These are phyloP conservation scores for Apocheima hispidaria DNA, from an alignment of 2,888 invertebrate species.

Conservation along the genomic window DNA sequence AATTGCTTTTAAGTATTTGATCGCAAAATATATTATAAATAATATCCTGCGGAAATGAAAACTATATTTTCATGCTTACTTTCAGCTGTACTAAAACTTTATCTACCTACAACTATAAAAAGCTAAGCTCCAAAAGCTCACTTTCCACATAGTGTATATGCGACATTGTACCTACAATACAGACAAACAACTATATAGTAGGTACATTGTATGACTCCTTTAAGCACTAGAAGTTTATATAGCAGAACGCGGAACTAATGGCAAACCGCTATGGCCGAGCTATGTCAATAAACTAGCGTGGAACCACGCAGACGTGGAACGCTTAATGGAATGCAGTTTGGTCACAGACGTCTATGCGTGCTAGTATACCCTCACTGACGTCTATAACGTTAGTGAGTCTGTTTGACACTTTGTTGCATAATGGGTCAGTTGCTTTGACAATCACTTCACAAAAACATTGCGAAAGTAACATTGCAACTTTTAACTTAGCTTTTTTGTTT, in stretches of 20 bases:
- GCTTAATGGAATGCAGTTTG: not conserved
- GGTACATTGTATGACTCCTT: constrained; percentile 4
- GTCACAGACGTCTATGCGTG: too few species aligned
- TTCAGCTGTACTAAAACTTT: not conserved
- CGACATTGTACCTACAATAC: not conserved
- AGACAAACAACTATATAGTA: constrained; percentile 14
- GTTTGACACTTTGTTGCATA: not conserved
- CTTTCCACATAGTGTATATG: not conserved
- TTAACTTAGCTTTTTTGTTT: too few species aligned
- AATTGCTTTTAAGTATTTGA: too few species aligned
- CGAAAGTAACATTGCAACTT: too few species aligned
- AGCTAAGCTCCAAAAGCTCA: not conserved
- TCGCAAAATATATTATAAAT: too few species aligned
- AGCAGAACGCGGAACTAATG: constrained; percentile 8
- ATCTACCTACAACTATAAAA: not conserved
- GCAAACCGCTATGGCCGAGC: not conserved
- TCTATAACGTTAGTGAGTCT: too few species aligned
- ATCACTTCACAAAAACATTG: too few species aligned
- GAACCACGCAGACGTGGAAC: not conserved
- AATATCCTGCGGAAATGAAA: too few species aligned
- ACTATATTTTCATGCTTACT: too few species aligned
- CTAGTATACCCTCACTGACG: too few species aligned
- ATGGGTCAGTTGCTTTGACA: too few species aligned
- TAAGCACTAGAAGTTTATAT: constrained; percentile 10
- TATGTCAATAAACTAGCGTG: constrained; percentile 10